Evolutionary conservation across 2,797 vertebrate genomes (phyloP).

Genomic region (Oreortyx pictus): DNA sequence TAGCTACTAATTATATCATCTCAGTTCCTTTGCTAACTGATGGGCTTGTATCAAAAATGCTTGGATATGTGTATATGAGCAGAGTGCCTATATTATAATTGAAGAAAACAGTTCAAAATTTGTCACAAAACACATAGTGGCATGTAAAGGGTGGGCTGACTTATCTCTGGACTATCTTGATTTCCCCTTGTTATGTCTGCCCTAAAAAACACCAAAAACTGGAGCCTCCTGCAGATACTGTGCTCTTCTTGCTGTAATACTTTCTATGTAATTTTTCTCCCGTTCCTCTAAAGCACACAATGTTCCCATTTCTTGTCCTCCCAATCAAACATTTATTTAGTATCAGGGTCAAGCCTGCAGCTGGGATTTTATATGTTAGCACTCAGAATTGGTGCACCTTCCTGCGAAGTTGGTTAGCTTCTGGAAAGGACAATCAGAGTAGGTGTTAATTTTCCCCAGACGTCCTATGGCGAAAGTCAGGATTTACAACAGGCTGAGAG

Average conservation of each 20-base stretch:
- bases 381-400: conserved; percentile 57
- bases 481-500: conserved; percentile 74
- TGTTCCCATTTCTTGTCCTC: conserved; percentile 72
- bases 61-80: not conserved
- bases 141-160: conserved; percentile 3
- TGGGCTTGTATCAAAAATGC: not conserved
- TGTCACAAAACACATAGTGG: not conserved
- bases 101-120: not conserved
- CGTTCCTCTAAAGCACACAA: conserved; percentile 59
- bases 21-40: not conserved
- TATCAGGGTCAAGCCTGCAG: conserved; percentile 72
- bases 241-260: conserved; percentile 50
- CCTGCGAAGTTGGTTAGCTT: conserved; percentile 55
- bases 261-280: conserved; percentile 71
- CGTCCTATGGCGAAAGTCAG: conserved; percentile 70
- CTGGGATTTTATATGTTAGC: conserved; percentile 51
- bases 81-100: not conserved
- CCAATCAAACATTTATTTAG: conserved; percentile 70
- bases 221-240: conserved; percentile 34
- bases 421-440: conserved; percentile 54
- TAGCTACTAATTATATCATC: not conserved
- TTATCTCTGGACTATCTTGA: conserved; percentile 27
- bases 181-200: conserved; percentile 41
- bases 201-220: conserved; percentile 55
- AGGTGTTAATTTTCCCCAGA: conserved; percentile 65